A percentile compares a stretch with the other conserved stretches of the same genome.
Conservation (phyloP, 2,888 invertebrate genomes). For the Diadegma fenestrale region DNA sequence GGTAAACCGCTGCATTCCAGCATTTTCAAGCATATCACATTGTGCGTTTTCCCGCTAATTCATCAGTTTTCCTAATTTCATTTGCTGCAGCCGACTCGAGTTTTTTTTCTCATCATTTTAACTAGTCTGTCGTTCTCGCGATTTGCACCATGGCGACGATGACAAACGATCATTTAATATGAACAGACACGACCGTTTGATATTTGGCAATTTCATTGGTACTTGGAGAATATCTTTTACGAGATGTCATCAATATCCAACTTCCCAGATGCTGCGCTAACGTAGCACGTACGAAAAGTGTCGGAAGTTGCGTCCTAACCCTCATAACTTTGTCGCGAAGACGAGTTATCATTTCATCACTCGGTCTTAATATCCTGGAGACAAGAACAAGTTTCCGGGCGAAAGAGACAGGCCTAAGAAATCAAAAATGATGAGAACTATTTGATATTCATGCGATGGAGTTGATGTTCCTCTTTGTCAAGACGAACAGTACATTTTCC, state of each 20-base stretch:
- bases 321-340: constrained; percentile 12
- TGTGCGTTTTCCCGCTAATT: not conserved
- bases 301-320: not conserved
- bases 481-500: constrained; percentile 17
- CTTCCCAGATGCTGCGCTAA: not conserved
- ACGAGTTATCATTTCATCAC: constrained; percentile 15
- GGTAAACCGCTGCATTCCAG: not conserved
- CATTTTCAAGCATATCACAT: not conserved
- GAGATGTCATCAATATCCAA: not conserved
- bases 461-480: constrained; percentile 23
- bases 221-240: not conserved
- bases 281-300: not conserved
- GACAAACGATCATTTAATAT: not conserved
- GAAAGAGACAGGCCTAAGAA: not conserved
- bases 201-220: constrained; percentile 1
- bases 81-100: no score
- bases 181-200: not conserved
- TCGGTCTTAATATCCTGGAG: constrained; percentile 41
- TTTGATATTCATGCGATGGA: constrained; percentile 40
- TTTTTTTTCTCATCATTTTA: not conserved
- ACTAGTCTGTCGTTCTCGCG: no score
- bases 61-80: no score
- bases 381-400: constrained; percentile 1
- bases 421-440: constrained; percentile 53
- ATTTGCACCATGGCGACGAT: not conserved